These are phyloP conservation scores for Clarias pachynema DNA, from an alignment of 2,797 vertebrate species.

Conservation along the genomic window DNA sequence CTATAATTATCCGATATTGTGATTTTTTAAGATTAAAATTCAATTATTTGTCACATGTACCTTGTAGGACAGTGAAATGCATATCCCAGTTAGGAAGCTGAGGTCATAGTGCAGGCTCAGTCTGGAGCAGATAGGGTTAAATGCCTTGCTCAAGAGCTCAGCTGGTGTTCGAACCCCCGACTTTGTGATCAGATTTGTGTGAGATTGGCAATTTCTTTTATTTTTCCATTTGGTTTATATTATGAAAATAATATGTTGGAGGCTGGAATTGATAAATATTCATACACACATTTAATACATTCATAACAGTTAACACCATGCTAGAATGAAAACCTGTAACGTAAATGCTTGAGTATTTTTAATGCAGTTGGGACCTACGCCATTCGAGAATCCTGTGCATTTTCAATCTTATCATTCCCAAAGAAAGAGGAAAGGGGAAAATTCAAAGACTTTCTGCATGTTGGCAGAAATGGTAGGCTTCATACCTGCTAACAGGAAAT, in stretches of 20 bases:
- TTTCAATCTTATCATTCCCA: slow-evolving; percentile 15
- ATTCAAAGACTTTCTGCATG: slow-evolving; percentile 4
- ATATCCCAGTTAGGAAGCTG: too few species aligned
- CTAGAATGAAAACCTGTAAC: not conserved
- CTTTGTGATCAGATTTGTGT: too few species aligned
- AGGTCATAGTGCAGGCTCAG: too few species aligned
- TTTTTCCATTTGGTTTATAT: not conserved
- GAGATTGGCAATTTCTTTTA: not conserved
- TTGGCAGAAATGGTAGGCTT: slow-evolving; percentile 42
- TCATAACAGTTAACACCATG: not conserved
- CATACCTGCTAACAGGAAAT: slow-evolving; percentile 72
- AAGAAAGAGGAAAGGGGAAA: not conserved
- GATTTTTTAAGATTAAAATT: too few species aligned
- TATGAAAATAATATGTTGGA: not conserved
- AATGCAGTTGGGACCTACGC: not conserved
- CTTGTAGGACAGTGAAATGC: too few species aligned
- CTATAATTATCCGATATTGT: too few species aligned
- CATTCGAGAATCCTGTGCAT: not conserved
- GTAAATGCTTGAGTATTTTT: not conserved
- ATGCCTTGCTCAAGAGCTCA: too few species aligned
- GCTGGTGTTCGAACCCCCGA: too few species aligned
- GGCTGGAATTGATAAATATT: not conserved
- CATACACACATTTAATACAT: not conserved
- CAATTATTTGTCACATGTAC: too few species aligned
- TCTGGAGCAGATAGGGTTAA: too few species aligned